Percentiles rank a stretch among this genome's conserved stretches.
Conservation (phyloP, 2,113 vertebrate species). For the Tringa solitaria region DNA sequence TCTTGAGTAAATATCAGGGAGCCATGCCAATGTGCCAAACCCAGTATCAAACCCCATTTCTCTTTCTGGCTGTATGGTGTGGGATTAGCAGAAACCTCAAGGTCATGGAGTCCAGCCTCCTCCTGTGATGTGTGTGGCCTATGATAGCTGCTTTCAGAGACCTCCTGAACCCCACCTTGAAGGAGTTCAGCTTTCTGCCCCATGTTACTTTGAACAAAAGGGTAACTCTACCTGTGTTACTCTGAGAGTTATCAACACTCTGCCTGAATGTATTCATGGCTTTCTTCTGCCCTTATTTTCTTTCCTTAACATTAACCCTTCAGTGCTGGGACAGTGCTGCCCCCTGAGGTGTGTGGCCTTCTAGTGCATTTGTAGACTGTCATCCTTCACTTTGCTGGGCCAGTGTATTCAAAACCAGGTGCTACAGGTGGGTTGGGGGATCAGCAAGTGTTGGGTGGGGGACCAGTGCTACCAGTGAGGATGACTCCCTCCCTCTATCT, state of each 20-base stretch:
- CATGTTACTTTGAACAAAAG: rapidly evolving
- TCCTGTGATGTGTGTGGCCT: background rate
- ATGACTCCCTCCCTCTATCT: background rate
- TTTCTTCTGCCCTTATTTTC: background rate
- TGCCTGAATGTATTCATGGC: background rate
- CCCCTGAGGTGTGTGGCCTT: background rate
- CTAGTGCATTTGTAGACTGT: background rate
- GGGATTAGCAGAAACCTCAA: background rate
- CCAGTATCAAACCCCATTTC: background rate
- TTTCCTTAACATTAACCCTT: background rate
- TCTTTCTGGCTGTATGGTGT: background rate
- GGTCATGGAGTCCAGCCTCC: background rate
- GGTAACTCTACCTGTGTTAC: background rate
- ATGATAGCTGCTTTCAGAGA: background rate
- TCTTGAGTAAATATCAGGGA: background rate
- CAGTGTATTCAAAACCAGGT: background rate
- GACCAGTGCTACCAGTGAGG: background rate
- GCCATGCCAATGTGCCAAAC: background rate
- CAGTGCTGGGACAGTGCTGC: background rate
- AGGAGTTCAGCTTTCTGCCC: background rate
- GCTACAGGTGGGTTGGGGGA: rapidly evolving
- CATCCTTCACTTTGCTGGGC: background rate
- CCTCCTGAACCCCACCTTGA: background rate
- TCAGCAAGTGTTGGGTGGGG: no score
- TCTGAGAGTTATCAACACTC: background rate